Conservation (phyloP, 2,797 vertebrate species). For the Megaceryle alcyon region DNA sequence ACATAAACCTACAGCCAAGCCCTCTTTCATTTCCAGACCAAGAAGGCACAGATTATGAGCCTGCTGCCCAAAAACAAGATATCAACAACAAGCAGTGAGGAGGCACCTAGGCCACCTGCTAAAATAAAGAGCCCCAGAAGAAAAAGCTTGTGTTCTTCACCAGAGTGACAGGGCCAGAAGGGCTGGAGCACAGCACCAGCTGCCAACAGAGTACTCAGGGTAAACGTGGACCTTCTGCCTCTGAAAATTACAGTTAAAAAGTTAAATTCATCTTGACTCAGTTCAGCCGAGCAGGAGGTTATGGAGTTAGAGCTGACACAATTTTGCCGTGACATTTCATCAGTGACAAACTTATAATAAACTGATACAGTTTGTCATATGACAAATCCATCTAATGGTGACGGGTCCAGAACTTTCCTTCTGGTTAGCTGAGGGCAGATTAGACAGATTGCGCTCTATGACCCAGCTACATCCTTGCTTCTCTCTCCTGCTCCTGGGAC, state of each 20-base stretch:
- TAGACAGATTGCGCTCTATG: neutral
- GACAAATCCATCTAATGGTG: neutral
- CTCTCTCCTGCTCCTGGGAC: neutral
- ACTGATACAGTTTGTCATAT: neutral
- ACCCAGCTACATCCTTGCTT: neutral
- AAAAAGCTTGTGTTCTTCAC: neutral
- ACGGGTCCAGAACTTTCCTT: neutral
- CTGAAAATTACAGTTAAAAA: neutral
- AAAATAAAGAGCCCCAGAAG: neutral
- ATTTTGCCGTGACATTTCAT: neutral
- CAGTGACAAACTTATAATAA: neutral
- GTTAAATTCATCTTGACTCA: neutral
- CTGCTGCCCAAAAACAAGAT: neutral
- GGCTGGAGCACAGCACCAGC: neutral
- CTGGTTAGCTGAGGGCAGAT: neutral
- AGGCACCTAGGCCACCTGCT: neutral
- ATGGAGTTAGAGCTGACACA: neutral
- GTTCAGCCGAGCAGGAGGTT: neutral
- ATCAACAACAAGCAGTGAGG: too few species aligned
- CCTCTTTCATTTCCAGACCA: neutral
- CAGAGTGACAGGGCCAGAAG: neutral
- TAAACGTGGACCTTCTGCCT: neutral
- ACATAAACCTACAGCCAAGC: neutral
- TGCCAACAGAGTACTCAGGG: rapidly evolving
- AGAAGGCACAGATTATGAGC: neutral